A percentile compares a stretch with the other conserved stretches of the same genome.
Conservation (phyloP, 2,113 vertebrate genomes). For the Sialia sialis region DNA sequence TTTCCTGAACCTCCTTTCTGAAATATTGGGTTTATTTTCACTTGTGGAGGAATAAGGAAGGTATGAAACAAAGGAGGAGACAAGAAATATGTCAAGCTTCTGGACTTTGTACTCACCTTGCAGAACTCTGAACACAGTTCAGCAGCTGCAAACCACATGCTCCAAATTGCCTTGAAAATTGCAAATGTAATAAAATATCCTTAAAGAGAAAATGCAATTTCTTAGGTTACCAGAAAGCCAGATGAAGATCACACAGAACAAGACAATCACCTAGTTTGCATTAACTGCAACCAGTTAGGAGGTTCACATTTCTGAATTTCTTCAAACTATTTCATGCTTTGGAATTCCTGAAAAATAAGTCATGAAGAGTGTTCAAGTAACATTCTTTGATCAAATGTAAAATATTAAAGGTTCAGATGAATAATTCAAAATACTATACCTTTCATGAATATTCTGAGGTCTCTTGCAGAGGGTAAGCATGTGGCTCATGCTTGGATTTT, state of each 20-base stretch:
- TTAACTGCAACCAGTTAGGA: neutral
- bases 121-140: neutral
- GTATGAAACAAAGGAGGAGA: neutral
- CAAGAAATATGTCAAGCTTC: neutral
- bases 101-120: neutral
- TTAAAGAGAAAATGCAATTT: neutral
- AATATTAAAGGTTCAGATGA: neutral
- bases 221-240: neutral
- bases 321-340: neutral
- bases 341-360: neutral
- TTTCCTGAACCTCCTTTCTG: neutral
- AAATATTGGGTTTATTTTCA: neutral
- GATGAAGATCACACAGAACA: neutral
- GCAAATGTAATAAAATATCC: neutral
- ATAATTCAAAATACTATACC: conserved; percentile 24
- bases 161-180: neutral
- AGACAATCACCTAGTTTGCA: neutral
- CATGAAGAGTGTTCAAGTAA: neutral
- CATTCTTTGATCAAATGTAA: neutral
- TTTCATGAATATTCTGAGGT: neutral
- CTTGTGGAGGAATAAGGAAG: neutral
- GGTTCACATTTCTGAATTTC: neutral
- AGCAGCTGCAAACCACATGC: neutral
- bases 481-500: accelerated
- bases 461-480: neutral